phyloP scores from a whole-genome alignment of 2,113 vertebrate genomes.

The Neodontobutis hainanensis region DNA sequence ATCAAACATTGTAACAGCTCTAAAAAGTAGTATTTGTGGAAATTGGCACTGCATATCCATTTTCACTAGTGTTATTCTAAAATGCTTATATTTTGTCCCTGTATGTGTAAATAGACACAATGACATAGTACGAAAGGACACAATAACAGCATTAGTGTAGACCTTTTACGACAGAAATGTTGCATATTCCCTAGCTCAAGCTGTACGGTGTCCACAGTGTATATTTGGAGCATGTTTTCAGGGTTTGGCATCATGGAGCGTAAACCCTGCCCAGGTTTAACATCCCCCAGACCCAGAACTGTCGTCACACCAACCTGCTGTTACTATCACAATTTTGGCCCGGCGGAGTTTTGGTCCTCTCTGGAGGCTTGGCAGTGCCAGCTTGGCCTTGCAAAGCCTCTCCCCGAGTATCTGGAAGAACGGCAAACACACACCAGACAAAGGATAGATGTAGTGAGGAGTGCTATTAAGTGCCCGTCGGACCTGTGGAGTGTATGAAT shows the following conservation, averaged over 20 bases:
- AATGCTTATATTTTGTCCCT: too few relatives aligned
- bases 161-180: background rate
- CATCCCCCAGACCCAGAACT: background rate
- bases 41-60: too few relatives aligned
- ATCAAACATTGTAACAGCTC: too few relatives aligned
- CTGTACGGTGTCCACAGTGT: background rate
- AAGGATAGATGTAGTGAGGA: slow-evolving; percentile 35
- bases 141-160: too few relatives aligned
- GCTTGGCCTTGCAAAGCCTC: slow-evolving; percentile 45
- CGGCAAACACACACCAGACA: slow-evolving; percentile 16
- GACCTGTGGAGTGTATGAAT: slow-evolving; percentile 29
- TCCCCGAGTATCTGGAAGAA: slow-evolving; percentile 45
- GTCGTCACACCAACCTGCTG: slow-evolving; percentile 23
- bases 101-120: too few relatives aligned
- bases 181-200: background rate
- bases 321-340: slow-evolving; percentile 39
- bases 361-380: slow-evolving; percentile 36
- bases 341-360: slow-evolving; percentile 31
- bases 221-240: background rate
- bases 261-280: background rate
- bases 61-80: too few relatives aligned
- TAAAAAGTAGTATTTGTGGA: too few relatives aligned
- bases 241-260: background rate
- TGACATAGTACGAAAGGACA: too few relatives aligned
- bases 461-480: slow-evolving; percentile 34